These are phyloP conservation scores for Punctoribates punctum DNA, from an alignment of 2,888 invertebrate species.

Conservation along the genomic window DNA sequence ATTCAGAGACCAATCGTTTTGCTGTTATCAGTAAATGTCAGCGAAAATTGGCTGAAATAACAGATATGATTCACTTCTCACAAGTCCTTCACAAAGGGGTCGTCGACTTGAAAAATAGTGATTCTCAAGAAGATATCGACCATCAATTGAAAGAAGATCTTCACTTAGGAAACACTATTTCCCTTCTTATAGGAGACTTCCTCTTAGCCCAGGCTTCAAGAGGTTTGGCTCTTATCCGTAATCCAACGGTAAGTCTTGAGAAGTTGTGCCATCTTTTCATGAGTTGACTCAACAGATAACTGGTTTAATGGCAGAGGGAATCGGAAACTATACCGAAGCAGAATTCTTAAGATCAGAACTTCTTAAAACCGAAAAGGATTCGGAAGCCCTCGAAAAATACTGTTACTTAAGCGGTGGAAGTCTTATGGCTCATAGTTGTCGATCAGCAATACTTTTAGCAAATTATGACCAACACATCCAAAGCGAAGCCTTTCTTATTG, in stretches of 20 bases:
- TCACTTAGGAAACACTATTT: conserved; percentile 24
- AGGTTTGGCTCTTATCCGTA: conserved; percentile 13
- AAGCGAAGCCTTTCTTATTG: background rate
- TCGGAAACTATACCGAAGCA: background rate
- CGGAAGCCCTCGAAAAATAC: background rate
- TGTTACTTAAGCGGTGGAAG: background rate
- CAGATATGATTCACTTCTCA: conserved; percentile 35
- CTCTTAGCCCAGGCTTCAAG: conserved; percentile 12
- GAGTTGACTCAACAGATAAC: conserved; percentile 4
- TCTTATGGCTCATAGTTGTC: conserved; percentile 11
- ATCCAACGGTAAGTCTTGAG: conserved; percentile 16
- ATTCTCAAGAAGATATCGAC: background rate
- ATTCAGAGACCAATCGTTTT: background rate
- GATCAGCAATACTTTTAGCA: background rate
- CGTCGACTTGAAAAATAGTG: background rate
- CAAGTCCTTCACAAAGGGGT: conserved; percentile 23
- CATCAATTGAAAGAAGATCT: background rate
- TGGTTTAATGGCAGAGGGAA: background rate
- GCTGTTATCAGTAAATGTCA: background rate
- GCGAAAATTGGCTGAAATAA: conserved; percentile 30
- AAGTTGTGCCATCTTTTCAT: background rate
- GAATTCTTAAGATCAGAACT: conserved; percentile 24
- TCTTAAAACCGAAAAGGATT: too few relatives aligned
- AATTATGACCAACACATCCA: background rate
- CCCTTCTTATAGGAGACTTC: conserved; percentile 29